A percentile compares a stretch with the other conserved stretches of the same genome.
Conservation (phyloP, 1,140 invertebrate genomes). For the Brachionus calyciflorus region DNA sequence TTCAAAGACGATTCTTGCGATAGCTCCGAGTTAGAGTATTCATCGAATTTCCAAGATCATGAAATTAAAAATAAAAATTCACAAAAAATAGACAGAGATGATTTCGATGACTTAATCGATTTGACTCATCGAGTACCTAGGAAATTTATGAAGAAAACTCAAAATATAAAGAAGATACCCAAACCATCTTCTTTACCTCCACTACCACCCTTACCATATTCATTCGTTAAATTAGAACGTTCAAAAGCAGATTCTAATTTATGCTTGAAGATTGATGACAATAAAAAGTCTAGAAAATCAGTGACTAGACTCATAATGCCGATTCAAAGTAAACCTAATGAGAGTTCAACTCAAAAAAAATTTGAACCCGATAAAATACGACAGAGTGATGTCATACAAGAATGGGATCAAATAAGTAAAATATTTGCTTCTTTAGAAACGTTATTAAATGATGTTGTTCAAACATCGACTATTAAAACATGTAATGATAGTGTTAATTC, state of each 20-base stretch:
- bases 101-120: constrained; percentile 37
- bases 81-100: not conserved
- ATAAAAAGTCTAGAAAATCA: not conserved
- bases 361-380: not conserved
- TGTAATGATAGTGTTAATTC: not conserved
- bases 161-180: not conserved
- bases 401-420: constrained; percentile 46
- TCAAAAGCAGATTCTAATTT: not conserved
- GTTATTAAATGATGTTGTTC: constrained; percentile 26
- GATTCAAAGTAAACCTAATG: not conserved
- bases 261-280: not conserved
- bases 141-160: constrained; percentile 9
- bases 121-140: constrained; percentile 34
- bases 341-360: not conserved
- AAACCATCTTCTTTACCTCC: constrained; percentile 16
- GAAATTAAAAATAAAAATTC: not conserved
- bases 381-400: constrained; percentile 21
- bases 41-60: too few species aligned
- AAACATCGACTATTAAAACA: not conserved
- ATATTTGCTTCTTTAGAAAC: constrained; percentile 37
- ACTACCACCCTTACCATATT: constrained; percentile 33
- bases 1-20: not conserved
- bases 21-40: not conserved
- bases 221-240: constrained; percentile 16
- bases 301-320: constrained; percentile 12